Conservation (phyloP, 2,888 invertebrate species). For the Eurois occulta region DNA sequence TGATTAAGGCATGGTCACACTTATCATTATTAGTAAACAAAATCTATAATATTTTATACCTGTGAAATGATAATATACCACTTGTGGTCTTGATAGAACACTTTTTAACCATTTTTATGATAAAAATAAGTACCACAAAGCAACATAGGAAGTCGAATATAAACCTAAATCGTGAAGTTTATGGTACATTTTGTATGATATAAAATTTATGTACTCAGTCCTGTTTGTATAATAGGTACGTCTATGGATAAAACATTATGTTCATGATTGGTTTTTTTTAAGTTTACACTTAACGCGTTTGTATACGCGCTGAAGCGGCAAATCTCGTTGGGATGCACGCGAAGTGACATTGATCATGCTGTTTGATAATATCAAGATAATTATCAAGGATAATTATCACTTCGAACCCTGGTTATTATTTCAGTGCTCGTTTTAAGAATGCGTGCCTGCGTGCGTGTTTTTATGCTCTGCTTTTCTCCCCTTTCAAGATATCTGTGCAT, state of each 20-base stretch:
- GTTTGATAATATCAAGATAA: not conserved
- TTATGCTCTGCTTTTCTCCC: constrained; percentile 44
- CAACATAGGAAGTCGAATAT: not conserved
- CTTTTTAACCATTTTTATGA: too few relatives aligned
- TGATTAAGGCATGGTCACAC: not conserved
- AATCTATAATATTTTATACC: too few relatives aligned
- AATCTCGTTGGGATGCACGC: not conserved
- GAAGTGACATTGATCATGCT: not conserved
- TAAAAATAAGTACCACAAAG: too few relatives aligned
- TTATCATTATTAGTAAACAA: not conserved
- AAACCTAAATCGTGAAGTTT: not conserved
- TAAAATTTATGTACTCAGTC: not conserved
- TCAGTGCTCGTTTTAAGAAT: constrained; percentile 22
- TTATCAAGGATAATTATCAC: not conserved
- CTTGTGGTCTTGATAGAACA: not conserved
- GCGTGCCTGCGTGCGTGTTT: too few relatives aligned
- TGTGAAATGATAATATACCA: not conserved
- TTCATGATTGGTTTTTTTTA: not conserved
- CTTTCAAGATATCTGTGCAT: constrained; percentile 37
- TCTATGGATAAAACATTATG: not conserved
- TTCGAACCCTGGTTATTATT: constrained; percentile 16
- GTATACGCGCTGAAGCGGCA: not conserved
- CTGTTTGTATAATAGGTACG: not conserved
- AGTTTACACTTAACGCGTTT: not conserved
- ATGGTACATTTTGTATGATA: not conserved